phyloP scores from a whole-genome alignment of 2,113 vertebrate genomes.

The Eretmochelys imbricata region DNA sequence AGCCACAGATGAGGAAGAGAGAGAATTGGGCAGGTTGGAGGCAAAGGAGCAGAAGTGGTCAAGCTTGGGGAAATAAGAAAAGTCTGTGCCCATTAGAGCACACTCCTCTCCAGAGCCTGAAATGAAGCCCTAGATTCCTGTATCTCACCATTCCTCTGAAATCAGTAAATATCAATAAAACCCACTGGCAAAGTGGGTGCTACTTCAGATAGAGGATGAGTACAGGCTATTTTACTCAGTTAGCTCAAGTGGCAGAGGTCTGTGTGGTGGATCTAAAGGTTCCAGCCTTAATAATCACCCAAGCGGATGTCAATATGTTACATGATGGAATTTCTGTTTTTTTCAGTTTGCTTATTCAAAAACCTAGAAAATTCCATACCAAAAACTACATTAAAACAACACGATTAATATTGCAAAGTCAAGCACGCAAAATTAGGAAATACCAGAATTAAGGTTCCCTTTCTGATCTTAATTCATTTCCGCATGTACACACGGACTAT shows the following conservation, averaged over 20 bases:
- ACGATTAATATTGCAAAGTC: not conserved
- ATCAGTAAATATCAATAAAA: slow-evolving; percentile 21
- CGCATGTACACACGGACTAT: not conserved
- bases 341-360: not conserved
- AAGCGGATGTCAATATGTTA: not conserved
- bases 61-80: not conserved
- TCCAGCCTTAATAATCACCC: not conserved
- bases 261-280: not conserved
- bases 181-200: not conserved
- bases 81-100: not conserved
- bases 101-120: not conserved
- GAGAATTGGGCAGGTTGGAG: not conserved
- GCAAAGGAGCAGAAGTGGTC: not conserved
- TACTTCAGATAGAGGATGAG: not conserved
- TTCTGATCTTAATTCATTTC: not conserved
- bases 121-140: not conserved
- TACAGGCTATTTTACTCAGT: not conserved
- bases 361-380: too few species aligned
- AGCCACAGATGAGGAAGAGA: not conserved
- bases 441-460: not conserved
- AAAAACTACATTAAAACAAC: not conserved
- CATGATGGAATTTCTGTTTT: not conserved
- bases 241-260: not conserved
- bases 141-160: not conserved
- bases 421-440: not conserved